phyloP scores from a whole-genome alignment of 1,140 invertebrate genomes.

The Drosophila persimilis region DNA sequence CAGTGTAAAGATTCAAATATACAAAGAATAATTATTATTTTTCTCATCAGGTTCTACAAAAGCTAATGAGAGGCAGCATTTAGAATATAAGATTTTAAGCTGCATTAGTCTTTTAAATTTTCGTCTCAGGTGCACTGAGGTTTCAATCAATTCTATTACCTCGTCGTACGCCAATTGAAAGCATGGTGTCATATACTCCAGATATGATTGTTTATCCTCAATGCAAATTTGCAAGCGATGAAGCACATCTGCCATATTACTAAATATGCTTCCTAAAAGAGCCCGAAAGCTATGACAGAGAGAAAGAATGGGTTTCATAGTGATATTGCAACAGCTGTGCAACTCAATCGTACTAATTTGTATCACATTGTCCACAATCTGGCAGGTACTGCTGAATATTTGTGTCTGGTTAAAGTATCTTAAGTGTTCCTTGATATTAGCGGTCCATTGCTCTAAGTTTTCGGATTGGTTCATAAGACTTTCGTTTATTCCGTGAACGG shows the following conservation, averaged over 20 bases:
- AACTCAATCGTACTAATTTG: conserved; percentile 24
- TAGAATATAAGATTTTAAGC: conserved; percentile 47
- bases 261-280: conserved; percentile 20
- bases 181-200: conserved; percentile 28
- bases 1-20: too few species aligned
- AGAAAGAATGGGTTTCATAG: conserved; percentile 34
- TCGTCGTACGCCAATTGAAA: conserved; percentile 30
- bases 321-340: conserved; percentile 49
- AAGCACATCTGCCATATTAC: conserved; percentile 30
- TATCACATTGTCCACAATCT: conserved; percentile 38
- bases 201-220: conserved; percentile 25
- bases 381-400: conserved; percentile 24
- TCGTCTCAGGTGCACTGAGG: conserved; percentile 10
- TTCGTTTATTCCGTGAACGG: conserved; percentile 30
- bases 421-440: conserved; percentile 11
- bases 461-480: conserved; percentile 29
- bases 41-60: conserved; percentile 25
- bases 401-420: conserved; percentile 18
- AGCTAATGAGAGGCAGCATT: conserved; percentile 48
- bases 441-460: conserved; percentile 19
- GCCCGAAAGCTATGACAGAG: conserved; percentile 32
- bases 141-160: conserved; percentile 23
- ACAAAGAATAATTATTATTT: conserved; percentile 17
- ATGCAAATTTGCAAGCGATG: conserved; percentile 40
- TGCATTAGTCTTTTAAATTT: conserved; percentile 29